Evolutionary conservation across 2,888 invertebrate genomes (phyloP).

Genomic region (Cremastinae sp.): DNA sequence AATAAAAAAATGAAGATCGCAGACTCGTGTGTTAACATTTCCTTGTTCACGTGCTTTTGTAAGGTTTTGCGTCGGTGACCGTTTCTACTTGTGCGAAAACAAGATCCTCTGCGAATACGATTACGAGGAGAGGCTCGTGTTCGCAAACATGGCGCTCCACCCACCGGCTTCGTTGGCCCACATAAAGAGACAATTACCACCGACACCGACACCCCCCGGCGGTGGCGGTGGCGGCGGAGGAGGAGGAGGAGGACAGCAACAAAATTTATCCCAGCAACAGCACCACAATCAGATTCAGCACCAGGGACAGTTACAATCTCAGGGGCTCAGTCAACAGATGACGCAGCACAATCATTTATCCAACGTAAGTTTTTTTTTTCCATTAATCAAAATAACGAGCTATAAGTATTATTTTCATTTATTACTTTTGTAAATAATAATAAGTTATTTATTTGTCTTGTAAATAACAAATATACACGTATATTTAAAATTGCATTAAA

Average conservation of each 20-base stretch:
- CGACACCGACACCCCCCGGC: constrained; percentile 76
- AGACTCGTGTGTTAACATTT: not conserved
- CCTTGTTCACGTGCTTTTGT: constrained; percentile 70
- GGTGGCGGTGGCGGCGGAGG: constrained; percentile 56
- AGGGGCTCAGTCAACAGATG: constrained; percentile 75
- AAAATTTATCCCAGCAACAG: constrained; percentile 67
- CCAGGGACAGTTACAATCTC: constrained; percentile 71
- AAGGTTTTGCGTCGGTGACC: constrained; percentile 98
- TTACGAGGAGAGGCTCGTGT: constrained; percentile 96
- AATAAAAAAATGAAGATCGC: no score
- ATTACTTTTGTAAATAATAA: no score
- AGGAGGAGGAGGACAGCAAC: constrained; percentile 62
- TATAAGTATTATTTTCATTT: no score
- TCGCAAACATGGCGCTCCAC: constrained; percentile 96
- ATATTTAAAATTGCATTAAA: no score
- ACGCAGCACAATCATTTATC: constrained; percentile 77
- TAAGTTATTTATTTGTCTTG: no score
- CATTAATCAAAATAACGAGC: not conserved
- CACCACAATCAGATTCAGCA: constrained; percentile 76
- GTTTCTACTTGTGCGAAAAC: constrained; percentile 98
- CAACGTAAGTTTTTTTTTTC: constrained; percentile 72
- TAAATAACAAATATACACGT: no score
- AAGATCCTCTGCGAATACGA: constrained; percentile 99
- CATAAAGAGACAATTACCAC: constrained; percentile 85
- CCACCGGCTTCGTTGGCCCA: constrained; percentile 90